Evolutionary conservation across 2,797 vertebrate genomes (phyloP).

Genomic region (Poeciliopsis gracilis): DNA sequence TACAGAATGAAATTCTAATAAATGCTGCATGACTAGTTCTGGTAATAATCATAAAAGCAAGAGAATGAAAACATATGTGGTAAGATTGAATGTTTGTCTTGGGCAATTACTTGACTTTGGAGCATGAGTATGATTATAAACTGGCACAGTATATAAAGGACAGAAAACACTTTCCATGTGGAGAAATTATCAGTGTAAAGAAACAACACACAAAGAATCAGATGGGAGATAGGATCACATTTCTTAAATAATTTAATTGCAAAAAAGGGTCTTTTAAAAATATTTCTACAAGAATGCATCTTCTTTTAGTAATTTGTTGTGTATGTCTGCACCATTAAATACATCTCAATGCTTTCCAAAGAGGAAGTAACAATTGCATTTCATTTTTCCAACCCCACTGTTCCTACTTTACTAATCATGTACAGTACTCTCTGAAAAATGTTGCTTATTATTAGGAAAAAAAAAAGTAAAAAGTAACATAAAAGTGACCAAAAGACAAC

Average conservation of each 20-base stretch:
- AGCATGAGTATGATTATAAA: constrained; percentile 39
- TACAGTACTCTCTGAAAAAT: constrained; percentile 68
- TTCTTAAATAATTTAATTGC: constrained; percentile 95
- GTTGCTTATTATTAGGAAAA: constrained; percentile 42
- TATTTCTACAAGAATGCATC: constrained; percentile 89
- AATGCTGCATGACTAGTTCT: constrained; percentile 34
- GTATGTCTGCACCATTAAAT: constrained; percentile 81
- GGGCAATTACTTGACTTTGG: constrained; percentile 19
- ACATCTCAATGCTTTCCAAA: constrained; percentile 77
- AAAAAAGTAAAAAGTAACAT: constrained; percentile 19
- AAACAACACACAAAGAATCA: constrained; percentile 65
- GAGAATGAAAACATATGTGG: constrained; percentile 43
- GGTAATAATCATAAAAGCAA: constrained; percentile 34
- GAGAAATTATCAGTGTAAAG: constrained; percentile 26
- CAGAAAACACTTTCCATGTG: constrained; percentile 12
- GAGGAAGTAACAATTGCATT: constrained; percentile 73
- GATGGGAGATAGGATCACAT: constrained; percentile 68
- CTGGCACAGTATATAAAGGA: constrained; percentile 24
- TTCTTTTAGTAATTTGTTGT: constrained; percentile 70
- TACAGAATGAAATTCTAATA: constrained; percentile 26
- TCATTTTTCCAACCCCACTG: constrained; percentile 25
- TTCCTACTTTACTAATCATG: constrained; percentile 63
- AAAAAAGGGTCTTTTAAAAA: constrained; percentile 90
- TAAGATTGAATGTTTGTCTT: constrained; percentile 40
- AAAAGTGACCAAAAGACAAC: constrained; percentile 68